Evolutionary conservation across 2,888 invertebrate species (phyloP).

Genomic region (Adela reaumurella): DNA sequence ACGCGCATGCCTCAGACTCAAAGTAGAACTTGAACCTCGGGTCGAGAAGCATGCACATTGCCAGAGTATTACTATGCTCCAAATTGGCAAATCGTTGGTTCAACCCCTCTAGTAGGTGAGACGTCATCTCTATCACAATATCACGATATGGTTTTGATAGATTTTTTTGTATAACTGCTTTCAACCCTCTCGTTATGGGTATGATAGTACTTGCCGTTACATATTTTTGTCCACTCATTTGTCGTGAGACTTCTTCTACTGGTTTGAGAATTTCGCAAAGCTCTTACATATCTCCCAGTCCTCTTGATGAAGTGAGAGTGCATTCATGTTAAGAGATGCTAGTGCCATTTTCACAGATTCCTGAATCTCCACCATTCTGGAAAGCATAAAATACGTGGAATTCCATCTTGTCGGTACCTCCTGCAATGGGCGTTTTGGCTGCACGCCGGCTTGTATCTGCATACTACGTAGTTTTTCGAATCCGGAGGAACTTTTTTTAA

Average conservation of each 20-base stretch:
- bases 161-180: too few species aligned
- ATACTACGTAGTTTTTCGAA: not conserved
- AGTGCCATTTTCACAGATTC: not conserved
- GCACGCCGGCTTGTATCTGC: not conserved
- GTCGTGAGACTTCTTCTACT: constrained; percentile 9
- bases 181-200: constrained; percentile 7
- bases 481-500: not conserved
- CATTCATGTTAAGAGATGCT: not conserved
- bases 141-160: too few species aligned
- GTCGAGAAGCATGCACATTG: too few species aligned
- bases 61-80: too few species aligned
- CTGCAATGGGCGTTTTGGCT: not conserved
- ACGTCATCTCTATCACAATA: too few species aligned
- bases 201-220: constrained; percentile 8
- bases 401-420: not conserved
- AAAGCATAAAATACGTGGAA: not conserved
- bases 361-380: not conserved
- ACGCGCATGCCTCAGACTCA: too few species aligned
- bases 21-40: too few species aligned
- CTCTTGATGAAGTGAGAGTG: not conserved
- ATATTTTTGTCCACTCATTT: constrained; percentile 12
- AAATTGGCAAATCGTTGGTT: too few species aligned
- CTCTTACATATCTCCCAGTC: constrained; percentile 1
- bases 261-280: constrained; percentile 4
- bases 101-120: too few species aligned